Percentiles rank a stretch among this genome's conserved stretches.
These are phyloP conservation scores for Drosophila kikkawai DNA, from an alignment of 1,140 invertebrate species.

Conservation along the genomic window DNA sequence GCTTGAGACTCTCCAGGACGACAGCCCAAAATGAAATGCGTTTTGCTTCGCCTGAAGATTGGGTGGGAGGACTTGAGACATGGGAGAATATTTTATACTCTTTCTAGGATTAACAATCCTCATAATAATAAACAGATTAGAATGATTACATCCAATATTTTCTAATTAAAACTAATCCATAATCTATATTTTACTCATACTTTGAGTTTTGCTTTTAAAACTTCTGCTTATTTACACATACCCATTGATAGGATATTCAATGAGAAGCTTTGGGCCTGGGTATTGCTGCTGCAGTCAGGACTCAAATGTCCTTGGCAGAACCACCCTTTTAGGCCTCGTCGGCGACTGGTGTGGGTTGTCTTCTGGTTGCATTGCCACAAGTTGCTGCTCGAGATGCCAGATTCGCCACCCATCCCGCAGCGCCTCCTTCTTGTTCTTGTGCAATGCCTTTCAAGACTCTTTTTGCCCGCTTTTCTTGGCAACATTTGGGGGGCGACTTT, in stretches of 20 bases:
- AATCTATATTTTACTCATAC: background rate
- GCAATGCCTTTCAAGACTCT: conserved; percentile 66
- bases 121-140: background rate
- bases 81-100: background rate
- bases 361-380: conserved; percentile 74
- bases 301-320: conserved; percentile 52
- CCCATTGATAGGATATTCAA: conserved; percentile 8
- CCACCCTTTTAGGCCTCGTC: conserved; percentile 43
- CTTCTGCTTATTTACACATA: background rate
- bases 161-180: background rate
- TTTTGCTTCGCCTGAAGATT: conserved; percentile 31
- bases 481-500: conserved; percentile 55
- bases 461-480: conserved; percentile 54
- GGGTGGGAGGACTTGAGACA: background rate
- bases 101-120: background rate
- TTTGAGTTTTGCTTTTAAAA: background rate
- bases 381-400: conserved; percentile 44
- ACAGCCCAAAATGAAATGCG: conserved; percentile 61
- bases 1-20: conserved; percentile 40
- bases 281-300: conserved; percentile 38
- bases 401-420: conserved; percentile 2
- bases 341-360: conserved; percentile 60
- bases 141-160: too few relatives aligned
- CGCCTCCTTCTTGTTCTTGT: conserved; percentile 51
- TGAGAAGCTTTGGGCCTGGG: background rate